Conservation (phyloP, 1,140 invertebrate genomes). For the Trichoplusia ni region DNA sequence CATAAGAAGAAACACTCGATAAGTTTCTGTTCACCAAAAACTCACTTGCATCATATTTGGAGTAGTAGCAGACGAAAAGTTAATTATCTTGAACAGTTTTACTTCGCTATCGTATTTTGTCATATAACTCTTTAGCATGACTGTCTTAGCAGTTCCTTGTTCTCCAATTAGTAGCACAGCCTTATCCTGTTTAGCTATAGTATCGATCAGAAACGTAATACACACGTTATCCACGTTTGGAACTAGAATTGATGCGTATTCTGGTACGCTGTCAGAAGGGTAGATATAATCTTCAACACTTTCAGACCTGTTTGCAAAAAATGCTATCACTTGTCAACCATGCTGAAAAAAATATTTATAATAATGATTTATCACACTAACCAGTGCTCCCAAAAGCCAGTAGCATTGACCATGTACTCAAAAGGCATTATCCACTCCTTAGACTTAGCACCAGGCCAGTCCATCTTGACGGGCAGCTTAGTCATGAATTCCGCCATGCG, state of each 20-base stretch:
- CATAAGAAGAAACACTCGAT: too few species aligned
- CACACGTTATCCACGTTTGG: slow-evolving; percentile 95
- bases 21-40: too few species aligned
- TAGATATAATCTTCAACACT: slow-evolving; percentile 89
- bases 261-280: slow-evolving; percentile 87
- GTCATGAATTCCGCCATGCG: slow-evolving; percentile 89
- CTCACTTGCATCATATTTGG: slow-evolving; percentile 88
- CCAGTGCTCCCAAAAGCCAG: slow-evolving; percentile 93
- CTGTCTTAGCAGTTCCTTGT: slow-evolving; percentile 95
- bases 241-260: slow-evolving; percentile 92
- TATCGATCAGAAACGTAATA: slow-evolving; percentile 90
- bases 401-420: slow-evolving; percentile 90
- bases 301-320: slow-evolving; percentile 83
- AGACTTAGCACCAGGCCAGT: slow-evolving; percentile 83
- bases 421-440: slow-evolving; percentile 89
- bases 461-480: slow-evolving; percentile 84
- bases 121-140: slow-evolving; percentile 94
- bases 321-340: too few species aligned
- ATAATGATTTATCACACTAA: slow-evolving; percentile 44
- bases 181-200: slow-evolving; percentile 90
- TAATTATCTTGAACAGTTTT: slow-evolving; percentile 90
- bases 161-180: slow-evolving; percentile 92
- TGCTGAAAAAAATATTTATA: too few species aligned
- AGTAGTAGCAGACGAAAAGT: slow-evolving; percentile 95
- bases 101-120: slow-evolving; percentile 88